Base-by-base conservation (phyloP, 2,888 invertebrate genomes). In the Lordiphosa fenestrarum region DNA sequence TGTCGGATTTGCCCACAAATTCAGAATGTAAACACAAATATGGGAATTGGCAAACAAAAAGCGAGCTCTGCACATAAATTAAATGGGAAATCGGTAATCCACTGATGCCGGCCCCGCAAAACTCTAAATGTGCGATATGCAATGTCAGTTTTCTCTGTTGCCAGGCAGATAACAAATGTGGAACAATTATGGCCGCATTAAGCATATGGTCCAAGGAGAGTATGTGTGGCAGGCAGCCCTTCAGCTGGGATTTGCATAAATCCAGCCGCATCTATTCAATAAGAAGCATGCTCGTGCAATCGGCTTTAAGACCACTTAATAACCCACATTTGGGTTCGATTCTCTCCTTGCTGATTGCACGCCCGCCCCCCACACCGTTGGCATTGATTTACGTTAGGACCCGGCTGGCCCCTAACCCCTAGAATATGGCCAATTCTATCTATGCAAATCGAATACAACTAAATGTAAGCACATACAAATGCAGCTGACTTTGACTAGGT, bases 381-480 rank as follows among this genome's bases (percentile, higher is more conserved):
- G 80, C 85, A 82, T 78, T 82, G 85, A 78, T 84, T 82, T 78
- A 72, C 80, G 72, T 71, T 48, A 55, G 50, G 59, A 51, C 63
- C 19, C 36, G 12, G 47, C n/a, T 38, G 37, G 44, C 47, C 42
- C 44, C 35, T 67, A 54, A 40, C 47, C 62, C 61, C 48, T n/a
- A 30, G 39, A 39, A 21, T 12, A 23, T 57, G 25, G 12, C 36
- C 37, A 37, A 41, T 40, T 23, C 38, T 23, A 12, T 30, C 46
- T 77, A 84, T 84, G 77, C 77, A 77, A 77, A 77, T 77, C 78
- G 56, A 82, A 82, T 71, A 77, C 82, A 77, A 84, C 85, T 77
- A 77, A 84, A 77, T 64, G 78, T 82, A 77, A 84, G 69, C 82
- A 77, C 78, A 84, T 57, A 77, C 77, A 84, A 66, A 62, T 84